Base-by-base conservation (phyloP, 2,888 invertebrate species). In the Gastrophysa polygoni region DNA sequence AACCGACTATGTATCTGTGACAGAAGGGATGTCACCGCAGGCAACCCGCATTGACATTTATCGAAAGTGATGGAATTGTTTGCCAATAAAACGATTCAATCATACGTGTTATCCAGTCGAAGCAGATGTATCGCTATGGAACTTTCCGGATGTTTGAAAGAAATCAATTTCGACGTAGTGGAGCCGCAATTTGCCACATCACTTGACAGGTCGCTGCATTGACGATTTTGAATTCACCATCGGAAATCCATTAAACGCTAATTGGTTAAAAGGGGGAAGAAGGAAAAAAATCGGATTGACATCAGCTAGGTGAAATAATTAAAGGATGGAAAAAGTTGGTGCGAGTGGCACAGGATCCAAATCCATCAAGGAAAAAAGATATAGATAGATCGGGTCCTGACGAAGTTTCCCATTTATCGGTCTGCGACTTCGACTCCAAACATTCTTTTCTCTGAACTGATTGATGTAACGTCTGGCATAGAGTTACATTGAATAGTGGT, bases 251-350 rank as follows among this genome's bases (percentile, higher is more conserved):
- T 68, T 68, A 67, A 65, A 61, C 52, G 28, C 57, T 67, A 70
- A 70, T 68, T 68, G 67, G 55, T 60, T 38, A 52, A 61, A 63
- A 60, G 48, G 28, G 38, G 57, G 57, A 52, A 59, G 61, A 43
- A 56, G 46, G 52, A 57, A 48, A 56, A 8, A 59, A 64, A 21
- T 50, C 44, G 54, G 47, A 64, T 58, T 63, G 66, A 64, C 65
- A 63, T 57, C 66, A 68, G 67, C 66, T 65, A 67, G 66, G 67
- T 68, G 63, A 68, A 69, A 69, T 73, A 72, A 72, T 71, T 72
- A 73, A 72, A 67, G 68, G 64, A 70, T 68, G 68, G 66, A 63
- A 59, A 59, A 70, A 71, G 66, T 70, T 71, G 64, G 68, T 62
- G 63, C 63, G 63, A 69, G 67, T 64, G 62, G 56, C 63, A 68